Evolutionary conservation across 2,113 vertebrate genomes (phyloP).

Genomic region (Cisticola juncidis): DNA sequence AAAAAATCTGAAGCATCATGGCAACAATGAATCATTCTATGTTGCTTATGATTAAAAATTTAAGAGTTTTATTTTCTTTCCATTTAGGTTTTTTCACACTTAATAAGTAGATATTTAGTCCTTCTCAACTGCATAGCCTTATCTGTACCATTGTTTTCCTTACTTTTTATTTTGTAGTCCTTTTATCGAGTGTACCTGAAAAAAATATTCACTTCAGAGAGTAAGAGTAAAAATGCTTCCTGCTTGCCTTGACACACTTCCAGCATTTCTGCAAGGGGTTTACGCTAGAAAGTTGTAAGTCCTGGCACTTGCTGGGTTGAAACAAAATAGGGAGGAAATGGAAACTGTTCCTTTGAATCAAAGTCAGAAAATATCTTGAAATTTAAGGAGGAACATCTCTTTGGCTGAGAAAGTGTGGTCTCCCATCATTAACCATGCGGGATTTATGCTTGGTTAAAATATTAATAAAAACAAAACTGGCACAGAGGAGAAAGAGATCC

Average conservation of each 20-base stretch:
- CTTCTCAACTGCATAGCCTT: not conserved
- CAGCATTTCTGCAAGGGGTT: not conserved
- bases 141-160: not conserved
- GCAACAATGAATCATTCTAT: not conserved
- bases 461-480: not conserved
- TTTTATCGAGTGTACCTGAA: not conserved
- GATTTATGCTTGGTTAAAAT: not conserved
- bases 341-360: not conserved
- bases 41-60: not conserved
- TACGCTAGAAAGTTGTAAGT: not conserved
- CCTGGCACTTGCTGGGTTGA: conserved; percentile 9
- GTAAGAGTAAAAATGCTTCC: not conserved
- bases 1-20: conserved; percentile 10
- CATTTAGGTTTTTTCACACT: not conserved
- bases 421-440: not conserved
- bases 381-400: not conserved
- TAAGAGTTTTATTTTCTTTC: not conserved
- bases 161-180: not conserved
- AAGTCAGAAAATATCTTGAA: not conserved
- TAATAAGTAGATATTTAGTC: not conserved
- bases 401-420: not conserved
- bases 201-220: not conserved
- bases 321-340: not conserved
- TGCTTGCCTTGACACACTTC: not conserved
- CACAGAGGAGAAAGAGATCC: not conserved